Percentiles rank a stretch among this genome's conserved stretches.
Evolutionary conservation across 2,888 invertebrate genomes (phyloP).

Genomic region (Idaea dimidiata): DNA sequence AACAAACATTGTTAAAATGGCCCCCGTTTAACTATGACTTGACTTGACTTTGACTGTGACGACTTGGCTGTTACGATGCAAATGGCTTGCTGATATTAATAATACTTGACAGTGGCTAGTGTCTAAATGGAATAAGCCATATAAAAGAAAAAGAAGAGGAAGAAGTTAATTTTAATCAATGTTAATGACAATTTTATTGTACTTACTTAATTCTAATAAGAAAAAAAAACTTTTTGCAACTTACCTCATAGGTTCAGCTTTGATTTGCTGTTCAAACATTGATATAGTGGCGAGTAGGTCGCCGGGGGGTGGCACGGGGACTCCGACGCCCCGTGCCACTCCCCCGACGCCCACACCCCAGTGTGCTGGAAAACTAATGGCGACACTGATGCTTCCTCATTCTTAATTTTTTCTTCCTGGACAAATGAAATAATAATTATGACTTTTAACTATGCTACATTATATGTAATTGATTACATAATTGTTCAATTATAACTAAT

Average conservation of each 20-base stretch:
- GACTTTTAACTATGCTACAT: neutral
- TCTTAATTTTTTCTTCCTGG: slow-evolving; percentile 74
- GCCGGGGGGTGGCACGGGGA: slow-evolving; percentile 83
- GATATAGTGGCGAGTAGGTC: slow-evolving; percentile 83
- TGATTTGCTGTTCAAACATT: slow-evolving; percentile 87
- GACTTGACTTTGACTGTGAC: no score
- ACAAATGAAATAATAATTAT: slow-evolving; percentile 17
- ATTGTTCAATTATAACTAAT: no score
- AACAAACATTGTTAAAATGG: no score
- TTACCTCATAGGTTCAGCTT: slow-evolving; percentile 85
- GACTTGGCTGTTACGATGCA: no score
- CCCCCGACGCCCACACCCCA: slow-evolving; percentile 84
- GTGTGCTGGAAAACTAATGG: slow-evolving; percentile 83
- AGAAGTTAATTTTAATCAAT: no score
- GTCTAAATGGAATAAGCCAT: no score
- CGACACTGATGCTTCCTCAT: slow-evolving; percentile 78
- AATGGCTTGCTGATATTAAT: no score
- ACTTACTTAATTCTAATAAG: neutral
- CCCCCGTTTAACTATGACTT: no score
- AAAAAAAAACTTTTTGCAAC: slow-evolving; percentile 11
- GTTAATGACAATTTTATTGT: no score
- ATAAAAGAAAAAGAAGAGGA: no score
- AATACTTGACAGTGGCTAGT: no score
- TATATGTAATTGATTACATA: no score
- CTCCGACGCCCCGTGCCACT: slow-evolving; percentile 81